phyloP scores from a whole-genome alignment of 1,140 invertebrate genomes.

The Plectrocnemia conspersa region DNA sequence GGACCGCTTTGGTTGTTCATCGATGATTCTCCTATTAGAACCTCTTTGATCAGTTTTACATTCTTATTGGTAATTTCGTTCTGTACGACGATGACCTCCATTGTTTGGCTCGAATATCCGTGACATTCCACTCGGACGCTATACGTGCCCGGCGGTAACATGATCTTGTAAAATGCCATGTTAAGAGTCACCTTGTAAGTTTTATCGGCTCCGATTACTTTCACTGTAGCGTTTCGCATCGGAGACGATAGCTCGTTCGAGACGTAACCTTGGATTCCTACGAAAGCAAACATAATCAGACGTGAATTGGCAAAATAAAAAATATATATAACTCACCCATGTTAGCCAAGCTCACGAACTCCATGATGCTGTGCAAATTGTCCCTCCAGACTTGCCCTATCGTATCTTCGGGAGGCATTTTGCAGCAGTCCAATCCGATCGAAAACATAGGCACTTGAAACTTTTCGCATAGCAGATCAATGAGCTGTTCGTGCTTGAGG shows the following conservation, averaged over 20 bases:
- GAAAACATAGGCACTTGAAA: constrained; percentile 56
- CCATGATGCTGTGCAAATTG: constrained; percentile 65
- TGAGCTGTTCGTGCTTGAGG: constrained; percentile 44
- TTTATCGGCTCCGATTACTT: constrained; percentile 54
- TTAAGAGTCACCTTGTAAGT: constrained; percentile 61
- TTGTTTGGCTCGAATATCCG: constrained; percentile 51
- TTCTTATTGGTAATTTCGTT: constrained; percentile 40
- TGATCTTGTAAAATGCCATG: constrained; percentile 63
- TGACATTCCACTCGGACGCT: constrained; percentile 55
- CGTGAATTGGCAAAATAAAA: not conserved
- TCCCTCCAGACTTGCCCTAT: constrained; percentile 71
- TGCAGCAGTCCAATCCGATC: constrained; percentile 67
- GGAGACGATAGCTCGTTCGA: constrained; percentile 58
- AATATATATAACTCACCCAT: constrained; percentile 45
- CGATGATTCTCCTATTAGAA: no score
- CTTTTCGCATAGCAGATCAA: constrained; percentile 54
- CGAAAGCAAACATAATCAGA: constrained; percentile 29
- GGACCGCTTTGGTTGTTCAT: no score
- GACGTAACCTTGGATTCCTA: constrained; percentile 70
- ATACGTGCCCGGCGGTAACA: constrained; percentile 62
- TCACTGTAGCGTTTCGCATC: constrained; percentile 66
- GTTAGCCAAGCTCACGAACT: constrained; percentile 53
- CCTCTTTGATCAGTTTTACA: no score
- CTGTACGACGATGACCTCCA: constrained; percentile 42
- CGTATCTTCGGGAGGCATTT: constrained; percentile 62